Conservation (phyloP, 2,888 invertebrate genomes). For the Chromoteleia sp. region DNA sequence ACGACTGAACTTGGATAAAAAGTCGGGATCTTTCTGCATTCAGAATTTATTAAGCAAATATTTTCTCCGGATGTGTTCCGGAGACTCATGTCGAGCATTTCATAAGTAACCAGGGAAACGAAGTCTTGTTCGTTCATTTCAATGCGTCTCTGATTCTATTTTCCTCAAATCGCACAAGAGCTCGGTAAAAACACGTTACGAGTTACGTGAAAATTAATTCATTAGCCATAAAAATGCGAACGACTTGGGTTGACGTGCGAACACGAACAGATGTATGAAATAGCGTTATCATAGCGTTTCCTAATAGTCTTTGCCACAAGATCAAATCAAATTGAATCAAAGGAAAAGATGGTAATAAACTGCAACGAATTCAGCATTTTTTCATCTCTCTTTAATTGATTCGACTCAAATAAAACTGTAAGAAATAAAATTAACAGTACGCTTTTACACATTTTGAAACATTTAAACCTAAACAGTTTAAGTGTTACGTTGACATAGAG, state of each 20-base stretch:
- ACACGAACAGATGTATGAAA: too few species aligned
- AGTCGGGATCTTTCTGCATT: conserved; percentile 15
- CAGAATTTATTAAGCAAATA: conserved; percentile 25
- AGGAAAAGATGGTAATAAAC: too few species aligned
- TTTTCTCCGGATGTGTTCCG: conserved; percentile 42
- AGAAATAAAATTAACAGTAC: too few species aligned
- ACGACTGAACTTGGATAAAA: conserved; percentile 7
- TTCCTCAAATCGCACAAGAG: conserved; percentile 23
- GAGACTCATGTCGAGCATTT: conserved; percentile 6
- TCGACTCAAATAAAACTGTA: too few species aligned
- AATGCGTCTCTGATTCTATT: conserved; percentile 13
- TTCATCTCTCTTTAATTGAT: too few species aligned
- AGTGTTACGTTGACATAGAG: too few species aligned
- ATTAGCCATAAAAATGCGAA: background rate
- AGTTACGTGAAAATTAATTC: conserved; percentile 15
- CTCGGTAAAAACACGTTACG: conserved; percentile 24
- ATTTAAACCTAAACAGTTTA: too few species aligned
- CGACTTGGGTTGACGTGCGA: background rate
- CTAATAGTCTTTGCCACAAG: too few species aligned
- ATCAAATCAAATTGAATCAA: background rate
- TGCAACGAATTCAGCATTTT: too few species aligned
- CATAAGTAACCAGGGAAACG: conserved; percentile 18
- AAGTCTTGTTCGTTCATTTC: conserved; percentile 15
- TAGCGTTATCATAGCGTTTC: too few species aligned
- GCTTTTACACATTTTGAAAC: too few species aligned